Evolutionary conservation across 2,113 vertebrate genomes (phyloP).

Genomic region (Sarotherodon lohbergeri): DNA sequence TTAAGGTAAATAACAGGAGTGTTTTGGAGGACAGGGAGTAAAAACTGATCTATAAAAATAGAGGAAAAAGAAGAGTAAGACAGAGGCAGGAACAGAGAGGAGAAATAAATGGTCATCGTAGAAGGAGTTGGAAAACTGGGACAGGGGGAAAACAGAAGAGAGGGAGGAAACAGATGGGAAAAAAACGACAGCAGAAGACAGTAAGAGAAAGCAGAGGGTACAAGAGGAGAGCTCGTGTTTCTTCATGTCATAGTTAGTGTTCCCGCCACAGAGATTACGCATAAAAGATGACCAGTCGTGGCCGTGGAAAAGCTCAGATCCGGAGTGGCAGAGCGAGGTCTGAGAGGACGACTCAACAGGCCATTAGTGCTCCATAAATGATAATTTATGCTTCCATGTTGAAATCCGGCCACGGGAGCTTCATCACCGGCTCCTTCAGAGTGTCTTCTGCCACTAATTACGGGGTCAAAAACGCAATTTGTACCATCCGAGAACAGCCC

Average conservation of each 20-base stretch:
- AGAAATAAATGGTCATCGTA: background rate
- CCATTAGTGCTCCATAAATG: conserved; percentile 72
- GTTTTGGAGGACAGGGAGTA: background rate
- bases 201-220: background rate
- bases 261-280: background rate
- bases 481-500: conserved; percentile 68
- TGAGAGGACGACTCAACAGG: conserved; percentile 58
- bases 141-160: background rate
- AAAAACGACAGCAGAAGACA: background rate
- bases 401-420: conserved; percentile 66
- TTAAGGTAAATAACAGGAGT: background rate
- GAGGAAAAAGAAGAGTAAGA: background rate
- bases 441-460: conserved; percentile 75
- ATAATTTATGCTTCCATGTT: conserved; percentile 71
- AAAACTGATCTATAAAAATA: background rate
- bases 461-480: conserved; percentile 81
- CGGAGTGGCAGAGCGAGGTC: conserved; percentile 32
- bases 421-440: conserved; percentile 66
- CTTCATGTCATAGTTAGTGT: conserved; percentile 27
- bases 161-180: background rate
- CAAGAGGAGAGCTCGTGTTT: conserved; percentile 20
- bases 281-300: conserved; percentile 34
- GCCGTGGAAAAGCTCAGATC: background rate
- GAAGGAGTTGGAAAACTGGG: background rate
- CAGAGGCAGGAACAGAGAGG: background rate